Evolutionary conservation across 2,888 invertebrate genomes (phyloP).

Genomic region (Pterostichus madidus): DNA sequence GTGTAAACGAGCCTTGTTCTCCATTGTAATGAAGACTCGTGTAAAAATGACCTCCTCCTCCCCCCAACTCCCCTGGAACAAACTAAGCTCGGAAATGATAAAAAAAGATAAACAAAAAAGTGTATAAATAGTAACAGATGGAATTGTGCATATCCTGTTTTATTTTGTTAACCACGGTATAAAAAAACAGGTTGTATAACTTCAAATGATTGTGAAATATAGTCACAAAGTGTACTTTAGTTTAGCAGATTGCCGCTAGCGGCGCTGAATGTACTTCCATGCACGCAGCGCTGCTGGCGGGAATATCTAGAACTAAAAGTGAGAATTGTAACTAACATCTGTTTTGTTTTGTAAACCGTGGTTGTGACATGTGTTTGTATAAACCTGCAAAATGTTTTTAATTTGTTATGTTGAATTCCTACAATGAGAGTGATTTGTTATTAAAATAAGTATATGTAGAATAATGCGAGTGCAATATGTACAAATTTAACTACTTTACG

Average conservation of each 20-base stretch:
- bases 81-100: not conserved
- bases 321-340: too few species aligned
- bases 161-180: not conserved
- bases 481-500: slow-evolving; percentile 82
- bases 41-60: too few species aligned
- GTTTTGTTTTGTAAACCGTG: not conserved
- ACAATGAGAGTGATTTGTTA: slow-evolving; percentile 65
- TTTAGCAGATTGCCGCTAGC: too few species aligned
- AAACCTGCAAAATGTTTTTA: slow-evolving; percentile 7
- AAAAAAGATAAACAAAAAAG: not conserved
- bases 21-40: too few species aligned
- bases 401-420: slow-evolving; percentile 66
- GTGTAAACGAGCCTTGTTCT: too few species aligned
- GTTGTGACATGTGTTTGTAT: not conserved
- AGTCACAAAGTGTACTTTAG: too few species aligned
- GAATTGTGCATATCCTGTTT: slow-evolving; percentile 42
- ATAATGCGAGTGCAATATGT: slow-evolving; percentile 84
- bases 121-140: slow-evolving; percentile 1
- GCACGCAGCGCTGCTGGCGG: too few species aligned
- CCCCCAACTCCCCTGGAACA: not conserved
- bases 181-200: too few species aligned
- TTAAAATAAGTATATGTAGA: slow-evolving; percentile 70
- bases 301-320: too few species aligned
- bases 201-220: too few species aligned
- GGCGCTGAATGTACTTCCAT: too few species aligned